A percentile compares a stretch with the other conserved stretches of the same genome.
Evolutionary conservation across 1,140 invertebrate genomes (phyloP).

Genomic region (Hycleus phaleratus): DNA sequence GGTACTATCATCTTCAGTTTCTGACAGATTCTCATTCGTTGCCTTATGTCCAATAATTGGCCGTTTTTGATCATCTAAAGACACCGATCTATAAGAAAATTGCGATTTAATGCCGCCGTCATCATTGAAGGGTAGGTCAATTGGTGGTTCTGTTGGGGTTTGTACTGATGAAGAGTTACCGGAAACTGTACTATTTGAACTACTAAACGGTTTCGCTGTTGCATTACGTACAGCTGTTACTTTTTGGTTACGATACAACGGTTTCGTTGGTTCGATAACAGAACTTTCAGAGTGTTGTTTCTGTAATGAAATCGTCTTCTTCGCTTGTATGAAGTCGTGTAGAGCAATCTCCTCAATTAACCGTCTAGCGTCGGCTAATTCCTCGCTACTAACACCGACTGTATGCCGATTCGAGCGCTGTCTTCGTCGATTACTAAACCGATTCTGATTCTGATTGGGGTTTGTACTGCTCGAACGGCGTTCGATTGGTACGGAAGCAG

Average conservation of each 20-base stretch:
- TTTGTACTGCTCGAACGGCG: constrained; percentile 25
- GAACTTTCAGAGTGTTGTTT: constrained; percentile 36
- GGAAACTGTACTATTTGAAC: constrained; percentile 25
- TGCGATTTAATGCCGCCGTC: constrained; percentile 10
- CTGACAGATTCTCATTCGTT: constrained; percentile 1
- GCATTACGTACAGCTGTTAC: constrained; percentile 36
- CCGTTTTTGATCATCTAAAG: constrained; percentile 14
- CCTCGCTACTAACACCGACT: constrained; percentile 70
- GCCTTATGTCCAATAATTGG: constrained; percentile 5
- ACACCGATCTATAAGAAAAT: constrained; percentile 7
- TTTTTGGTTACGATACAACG: constrained; percentile 32
- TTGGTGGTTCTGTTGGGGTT: constrained; percentile 31
- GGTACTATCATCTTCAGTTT: constrained; percentile 22
- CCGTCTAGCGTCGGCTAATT: constrained; percentile 64
- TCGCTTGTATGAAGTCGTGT: constrained; percentile 6
- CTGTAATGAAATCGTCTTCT: constrained; percentile 11
- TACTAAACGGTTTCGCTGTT: constrained; percentile 40
- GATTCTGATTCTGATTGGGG: constrained; percentile 12
- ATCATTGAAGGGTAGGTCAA: constrained; percentile 25
- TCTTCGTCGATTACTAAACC: constrained; percentile 41
- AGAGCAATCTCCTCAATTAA: constrained; percentile 60
- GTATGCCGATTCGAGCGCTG: constrained; percentile 60
- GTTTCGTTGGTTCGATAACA: constrained; percentile 17
- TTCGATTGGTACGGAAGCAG: constrained; percentile 35
- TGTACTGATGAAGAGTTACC: constrained; percentile 31